phyloP scores from a whole-genome alignment of 2,113 vertebrate species.

The Perca fluviatilis region DNA sequence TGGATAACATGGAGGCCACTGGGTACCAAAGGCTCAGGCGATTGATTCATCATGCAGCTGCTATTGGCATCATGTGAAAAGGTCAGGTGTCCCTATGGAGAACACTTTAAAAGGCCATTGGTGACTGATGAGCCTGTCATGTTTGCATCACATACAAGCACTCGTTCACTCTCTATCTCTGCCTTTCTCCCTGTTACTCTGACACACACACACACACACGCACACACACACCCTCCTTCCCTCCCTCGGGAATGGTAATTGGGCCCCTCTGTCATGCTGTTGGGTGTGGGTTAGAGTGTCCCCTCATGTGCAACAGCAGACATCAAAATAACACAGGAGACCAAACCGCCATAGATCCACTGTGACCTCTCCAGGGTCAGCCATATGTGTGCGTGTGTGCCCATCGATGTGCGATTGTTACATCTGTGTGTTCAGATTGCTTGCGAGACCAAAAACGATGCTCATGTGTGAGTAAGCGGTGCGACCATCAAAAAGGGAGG shows the following conservation, averaged over 20 bases:
- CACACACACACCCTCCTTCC: slow-evolving; percentile 30
- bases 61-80: slow-evolving; percentile 81
- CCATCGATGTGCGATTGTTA: not conserved
- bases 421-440: slow-evolving; percentile 15
- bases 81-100: slow-evolving; percentile 77
- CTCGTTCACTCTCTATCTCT: slow-evolving; percentile 26
- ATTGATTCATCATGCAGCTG: slow-evolving; percentile 81
- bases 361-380: slow-evolving; percentile 59
- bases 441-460: slow-evolving; percentile 15
- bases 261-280: slow-evolving; percentile 76
- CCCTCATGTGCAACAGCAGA: slow-evolving; percentile 70
- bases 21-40: slow-evolving; percentile 47
- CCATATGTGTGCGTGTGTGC: slow-evolving; percentile 12
- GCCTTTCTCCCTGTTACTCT: slow-evolving; percentile 31
- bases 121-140: slow-evolving; percentile 82
- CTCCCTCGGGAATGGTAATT: slow-evolving; percentile 71
- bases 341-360: slow-evolving; percentile 63
- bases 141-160: slow-evolving; percentile 67
- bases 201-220: slow-evolving; percentile 32
- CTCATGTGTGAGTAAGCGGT: not conserved
- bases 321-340: slow-evolving; percentile 77
- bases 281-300: slow-evolving; percentile 70
- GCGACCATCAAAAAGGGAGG: not conserved
- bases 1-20: slow-evolving; percentile 61
- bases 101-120: slow-evolving; percentile 80